Percentiles rank a stretch among this genome's conserved stretches.
Evolutionary conservation across 2,888 invertebrate genomes (phyloP).

Genomic region (Scotopteryx bipunctaria): DNA sequence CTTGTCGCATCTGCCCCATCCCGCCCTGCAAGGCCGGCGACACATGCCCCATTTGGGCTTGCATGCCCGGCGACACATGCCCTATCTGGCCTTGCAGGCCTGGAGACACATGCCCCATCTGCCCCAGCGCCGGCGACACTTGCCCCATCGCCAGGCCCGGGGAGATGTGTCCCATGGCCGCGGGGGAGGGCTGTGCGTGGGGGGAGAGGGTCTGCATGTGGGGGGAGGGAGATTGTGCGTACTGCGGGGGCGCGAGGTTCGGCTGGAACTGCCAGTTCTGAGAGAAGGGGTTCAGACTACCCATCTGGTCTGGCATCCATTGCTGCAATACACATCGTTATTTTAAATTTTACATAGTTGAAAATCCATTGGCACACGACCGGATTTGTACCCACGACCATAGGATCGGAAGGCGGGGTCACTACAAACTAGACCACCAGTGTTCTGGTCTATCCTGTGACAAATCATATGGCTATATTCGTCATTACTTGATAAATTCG

Average conservation of each 20-base stretch:
- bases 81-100: conserved; percentile 4
- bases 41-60: conserved; percentile 8
- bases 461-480: too few relatives aligned
- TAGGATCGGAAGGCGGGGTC: too few relatives aligned
- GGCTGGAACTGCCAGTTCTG: conserved; percentile 16
- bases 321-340: not conserved
- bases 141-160: conserved; percentile 10
- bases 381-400: too few relatives aligned
- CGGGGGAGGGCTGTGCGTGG: conserved; percentile 32
- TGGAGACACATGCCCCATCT: conserved; percentile 22
- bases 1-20: conserved; percentile 1
- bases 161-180: conserved; percentile 15
- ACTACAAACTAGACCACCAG: too few relatives aligned
- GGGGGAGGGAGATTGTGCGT: conserved; percentile 15
- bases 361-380: too few relatives aligned
- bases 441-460: too few relatives aligned
- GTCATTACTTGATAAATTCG: too few relatives aligned
- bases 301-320: conserved; percentile 9
- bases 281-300: conserved; percentile 10
- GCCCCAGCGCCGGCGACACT: conserved; percentile 3
- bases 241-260: conserved; percentile 8
- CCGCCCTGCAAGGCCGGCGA: not conserved
- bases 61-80: not conserved
- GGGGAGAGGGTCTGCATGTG: conserved; percentile 33
- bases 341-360: too few relatives aligned